phyloP scores from a whole-genome alignment of 2,888 invertebrate species.

The Eupithecia abbreviata region DNA sequence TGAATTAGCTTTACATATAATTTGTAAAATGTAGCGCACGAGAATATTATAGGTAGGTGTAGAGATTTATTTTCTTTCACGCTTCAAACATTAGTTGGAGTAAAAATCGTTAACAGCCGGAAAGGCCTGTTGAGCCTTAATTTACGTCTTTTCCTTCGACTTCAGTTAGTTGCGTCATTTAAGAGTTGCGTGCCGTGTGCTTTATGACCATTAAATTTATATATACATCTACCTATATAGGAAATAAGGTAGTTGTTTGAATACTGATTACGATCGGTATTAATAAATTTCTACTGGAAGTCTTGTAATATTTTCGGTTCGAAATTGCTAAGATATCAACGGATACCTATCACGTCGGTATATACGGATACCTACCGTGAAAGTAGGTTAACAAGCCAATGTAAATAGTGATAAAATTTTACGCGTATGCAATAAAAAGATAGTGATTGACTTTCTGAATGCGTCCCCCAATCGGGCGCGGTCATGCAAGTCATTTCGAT shows the following conservation, averaged over 20 bases:
- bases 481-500: conserved; percentile 35
- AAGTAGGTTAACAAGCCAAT: conserved; percentile 46
- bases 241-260: conserved; percentile 78
- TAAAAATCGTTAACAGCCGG: conserved; percentile 78
- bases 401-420: conserved; percentile 45
- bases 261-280: conserved; percentile 70
- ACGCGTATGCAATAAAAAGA: conserved; percentile 45
- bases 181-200: conserved; percentile 73
- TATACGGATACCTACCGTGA: conserved; percentile 41
- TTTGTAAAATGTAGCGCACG: neutral
- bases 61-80: conserved; percentile 77
- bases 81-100: conserved; percentile 74
- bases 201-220: conserved; percentile 77
- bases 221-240: conserved; percentile 66
- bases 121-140: conserved; percentile 80
- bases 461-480: conserved; percentile 38
- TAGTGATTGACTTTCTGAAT: conserved; percentile 45
- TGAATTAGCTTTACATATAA: neutral
- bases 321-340: conserved; percentile 38
- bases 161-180: conserved; percentile 75
- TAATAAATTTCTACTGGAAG: conserved; percentile 61
- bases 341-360: conserved; percentile 30
- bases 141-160: conserved; percentile 75
- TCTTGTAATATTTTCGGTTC: conserved; percentile 40
- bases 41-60: neutral